phyloP scores from a whole-genome alignment of 2,888 invertebrate genomes.

The Platycnemis pennipes region DNA sequence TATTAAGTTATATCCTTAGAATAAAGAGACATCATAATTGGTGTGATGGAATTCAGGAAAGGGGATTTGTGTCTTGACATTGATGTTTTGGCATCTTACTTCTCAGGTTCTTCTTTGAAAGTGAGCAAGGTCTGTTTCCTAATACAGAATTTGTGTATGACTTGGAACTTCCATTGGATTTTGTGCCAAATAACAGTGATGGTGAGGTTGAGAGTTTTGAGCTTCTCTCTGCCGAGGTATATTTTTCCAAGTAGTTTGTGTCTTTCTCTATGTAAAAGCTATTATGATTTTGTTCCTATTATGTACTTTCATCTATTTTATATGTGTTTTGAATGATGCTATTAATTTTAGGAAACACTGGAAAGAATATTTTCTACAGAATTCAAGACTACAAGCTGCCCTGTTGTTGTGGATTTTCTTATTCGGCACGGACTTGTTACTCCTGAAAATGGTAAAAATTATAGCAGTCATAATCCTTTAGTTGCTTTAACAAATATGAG shows the following conservation, averaged over 20 bases:
- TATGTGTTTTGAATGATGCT: not conserved
- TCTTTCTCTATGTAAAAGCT: too few relatives aligned
- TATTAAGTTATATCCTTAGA: too few relatives aligned
- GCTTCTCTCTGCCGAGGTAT: conserved; percentile 89
- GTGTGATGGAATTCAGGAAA: too few relatives aligned
- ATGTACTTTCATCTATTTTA: not conserved
- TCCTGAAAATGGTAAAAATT: conserved; percentile 89
- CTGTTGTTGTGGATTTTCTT: conserved; percentile 94
- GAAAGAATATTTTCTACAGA: conserved; percentile 90
- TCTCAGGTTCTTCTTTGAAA: conserved; percentile 93
- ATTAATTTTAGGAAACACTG: conserved; percentile 78
- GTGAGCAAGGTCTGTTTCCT: conserved; percentile 95
- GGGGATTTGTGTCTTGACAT: too few relatives aligned
- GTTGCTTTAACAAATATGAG: not conserved
- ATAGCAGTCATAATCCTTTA: not conserved
- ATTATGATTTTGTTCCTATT: not conserved
- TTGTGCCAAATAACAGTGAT: conserved; percentile 95
- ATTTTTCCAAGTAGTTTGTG: conserved; percentile 61
- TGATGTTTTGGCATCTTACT: not conserved
- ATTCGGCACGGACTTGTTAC: conserved; percentile 94
- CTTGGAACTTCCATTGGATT: conserved; percentile 93
- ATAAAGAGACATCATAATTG: too few relatives aligned
- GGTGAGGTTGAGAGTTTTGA: conserved; percentile 97
- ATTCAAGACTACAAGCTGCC: conserved; percentile 96
- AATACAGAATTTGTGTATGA: conserved; percentile 97